Percentiles rank a stretch among this genome's conserved stretches.
phyloP scores from a whole-genome alignment of 2,113 vertebrate genomes.

The Prunella fulvescens region DNA sequence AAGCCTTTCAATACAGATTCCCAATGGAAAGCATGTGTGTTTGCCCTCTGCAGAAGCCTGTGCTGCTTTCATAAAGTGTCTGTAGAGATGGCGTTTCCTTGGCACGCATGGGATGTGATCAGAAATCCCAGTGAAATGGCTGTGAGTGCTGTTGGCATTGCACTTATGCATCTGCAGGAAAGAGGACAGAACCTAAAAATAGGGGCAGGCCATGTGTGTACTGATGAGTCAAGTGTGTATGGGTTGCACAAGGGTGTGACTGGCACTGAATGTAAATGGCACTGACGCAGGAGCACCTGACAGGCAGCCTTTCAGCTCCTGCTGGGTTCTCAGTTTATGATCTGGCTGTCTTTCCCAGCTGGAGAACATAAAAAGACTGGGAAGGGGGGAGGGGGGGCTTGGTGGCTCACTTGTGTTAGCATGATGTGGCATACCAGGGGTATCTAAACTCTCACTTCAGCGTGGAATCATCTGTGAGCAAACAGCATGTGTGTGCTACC shows the following conservation, averaged over 20 bases:
- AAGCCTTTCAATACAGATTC: background rate
- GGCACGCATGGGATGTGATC: background rate
- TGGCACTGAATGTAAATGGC: background rate
- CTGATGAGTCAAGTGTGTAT: background rate
- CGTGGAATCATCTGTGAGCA: background rate
- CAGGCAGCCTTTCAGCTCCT: background rate
- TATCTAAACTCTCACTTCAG: accelerated
- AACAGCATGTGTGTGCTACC: accelerated
- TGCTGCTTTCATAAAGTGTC: background rate
- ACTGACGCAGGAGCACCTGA: background rate
- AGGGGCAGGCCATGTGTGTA: background rate
- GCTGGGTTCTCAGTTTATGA: background rate
- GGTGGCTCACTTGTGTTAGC: background rate
- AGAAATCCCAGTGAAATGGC: background rate
- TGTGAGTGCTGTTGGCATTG: background rate
- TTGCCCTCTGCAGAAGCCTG: background rate
- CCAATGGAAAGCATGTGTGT: background rate
- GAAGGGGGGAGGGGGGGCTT: accelerated
- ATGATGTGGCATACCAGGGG: accelerated
- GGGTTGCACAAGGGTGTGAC: background rate
- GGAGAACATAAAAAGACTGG: background rate
- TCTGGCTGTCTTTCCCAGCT: background rate
- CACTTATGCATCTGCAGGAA: background rate
- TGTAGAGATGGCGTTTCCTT: background rate
- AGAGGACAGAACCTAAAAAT: background rate